Percentiles rank a stretch among this genome's conserved stretches.
phyloP scores from a whole-genome alignment of 2,888 invertebrate species.

The Liopterus haemorrhoidalis region DNA sequence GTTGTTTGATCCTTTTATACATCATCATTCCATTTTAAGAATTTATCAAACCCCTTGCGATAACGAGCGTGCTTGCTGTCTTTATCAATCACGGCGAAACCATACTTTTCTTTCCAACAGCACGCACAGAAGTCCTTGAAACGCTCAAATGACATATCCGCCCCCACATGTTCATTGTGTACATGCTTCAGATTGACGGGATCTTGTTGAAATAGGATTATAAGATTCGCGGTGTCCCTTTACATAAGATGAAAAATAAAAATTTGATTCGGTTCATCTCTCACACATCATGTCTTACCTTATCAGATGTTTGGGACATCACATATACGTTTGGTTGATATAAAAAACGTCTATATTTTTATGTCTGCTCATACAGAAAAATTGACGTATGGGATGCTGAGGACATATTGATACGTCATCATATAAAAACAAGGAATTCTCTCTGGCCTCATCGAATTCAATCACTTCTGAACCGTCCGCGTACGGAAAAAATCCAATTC shows the following conservation, averaged over 20 bases:
- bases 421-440: too few species aligned
- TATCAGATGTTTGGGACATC: constrained; percentile 37
- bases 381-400: background rate
- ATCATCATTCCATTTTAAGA: too few species aligned
- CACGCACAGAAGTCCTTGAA: constrained; percentile 18
- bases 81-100: constrained; percentile 25
- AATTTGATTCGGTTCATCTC: too few species aligned
- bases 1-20: too few species aligned
- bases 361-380: constrained; percentile 8
- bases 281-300: too few species aligned
- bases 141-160: constrained; percentile 17
- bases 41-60: constrained; percentile 12
- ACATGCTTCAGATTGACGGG: constrained; percentile 35
- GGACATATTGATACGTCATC: background rate
- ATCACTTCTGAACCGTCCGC: background rate
- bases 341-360: background rate
- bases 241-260: too few species aligned
- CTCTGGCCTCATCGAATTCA: too few species aligned
- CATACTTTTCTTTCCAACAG: constrained; percentile 17
- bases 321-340: constrained; percentile 30
- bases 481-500: background rate
- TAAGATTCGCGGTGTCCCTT: constrained; percentile 37
- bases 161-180: constrained; percentile 18
- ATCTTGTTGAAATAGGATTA: constrained; percentile 38
- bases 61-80: constrained; percentile 29